Evolutionary conservation across 2,797 vertebrate species (phyloP).

Genomic region (Epinephelus malabaricus): DNA sequence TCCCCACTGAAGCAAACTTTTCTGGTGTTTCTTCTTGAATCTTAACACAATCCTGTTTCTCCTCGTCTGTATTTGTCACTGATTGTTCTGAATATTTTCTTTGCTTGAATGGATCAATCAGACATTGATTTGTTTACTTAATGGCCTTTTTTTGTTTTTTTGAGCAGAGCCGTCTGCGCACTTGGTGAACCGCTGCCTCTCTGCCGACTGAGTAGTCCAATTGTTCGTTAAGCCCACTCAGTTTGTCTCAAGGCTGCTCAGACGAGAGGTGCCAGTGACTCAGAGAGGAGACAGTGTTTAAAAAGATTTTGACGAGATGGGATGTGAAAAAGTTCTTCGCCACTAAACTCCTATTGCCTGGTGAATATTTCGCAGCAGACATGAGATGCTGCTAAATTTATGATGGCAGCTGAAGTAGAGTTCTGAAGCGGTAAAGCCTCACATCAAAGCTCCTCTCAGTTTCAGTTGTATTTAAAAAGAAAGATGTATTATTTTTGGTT

Average conservation of each 20-base stretch:
- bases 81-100: conserved; percentile 9
- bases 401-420: not conserved
- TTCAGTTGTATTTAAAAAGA: not conserved
- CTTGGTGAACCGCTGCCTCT: conserved; percentile 9
- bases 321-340: conserved; percentile 29
- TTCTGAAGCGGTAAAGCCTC: not conserved
- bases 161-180: conserved; percentile 13
- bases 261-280: conserved; percentile 38
- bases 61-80: not conserved
- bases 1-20: conserved; percentile 16
- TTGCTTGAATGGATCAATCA: conserved; percentile 26
- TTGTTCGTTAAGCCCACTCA: conserved; percentile 32
- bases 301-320: conserved; percentile 47
- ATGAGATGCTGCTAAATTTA: conserved; percentile 5
- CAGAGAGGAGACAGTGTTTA: conserved; percentile 27
- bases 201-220: not conserved
- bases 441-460: not conserved
- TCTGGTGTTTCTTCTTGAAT: not conserved
- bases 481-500: not conserved
- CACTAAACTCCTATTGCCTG: not conserved
- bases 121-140: conserved; percentile 41
- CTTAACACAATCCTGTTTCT: not conserved
- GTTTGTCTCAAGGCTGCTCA: conserved; percentile 39
- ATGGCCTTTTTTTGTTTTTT: conserved; percentile 34
- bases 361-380: conserved; percentile 18